A percentile compares a stretch with the other conserved stretches of the same genome.
phyloP scores from a whole-genome alignment of 2,888 invertebrate genomes.

The Xanthia togata region DNA sequence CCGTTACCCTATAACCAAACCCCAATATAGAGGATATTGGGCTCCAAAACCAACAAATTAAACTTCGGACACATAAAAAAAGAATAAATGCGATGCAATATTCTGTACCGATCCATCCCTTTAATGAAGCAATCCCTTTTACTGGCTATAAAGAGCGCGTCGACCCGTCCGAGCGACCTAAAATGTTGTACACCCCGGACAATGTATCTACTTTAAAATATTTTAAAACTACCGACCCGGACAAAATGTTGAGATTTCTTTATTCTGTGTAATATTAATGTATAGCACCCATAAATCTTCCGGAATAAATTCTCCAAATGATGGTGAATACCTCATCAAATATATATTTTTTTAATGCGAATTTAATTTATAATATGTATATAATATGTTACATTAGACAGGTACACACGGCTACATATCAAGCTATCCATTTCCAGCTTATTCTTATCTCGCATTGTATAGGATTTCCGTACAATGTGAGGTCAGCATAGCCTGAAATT shows the following conservation, averaged over 20 bases:
- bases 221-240: not conserved
- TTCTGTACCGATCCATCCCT: slow-evolving; percentile 70
- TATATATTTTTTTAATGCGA: no score
- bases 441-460: no score
- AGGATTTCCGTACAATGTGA: no score
- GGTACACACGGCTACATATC: no score
- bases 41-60: slow-evolving; percentile 50
- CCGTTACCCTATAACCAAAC: not conserved
- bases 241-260: not conserved
- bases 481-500: no score
- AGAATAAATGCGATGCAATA: slow-evolving; percentile 70
- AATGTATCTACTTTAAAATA: slow-evolving; percentile 39
- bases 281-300: not conserved
- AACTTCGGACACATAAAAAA: slow-evolving; percentile 52
- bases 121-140: slow-evolving; percentile 82
- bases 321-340: no score
- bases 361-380: no score
- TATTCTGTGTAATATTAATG: not conserved
- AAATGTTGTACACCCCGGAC: slow-evolving; percentile 64
- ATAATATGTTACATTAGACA: no score
- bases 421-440: no score
- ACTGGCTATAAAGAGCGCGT: slow-evolving; percentile 76
- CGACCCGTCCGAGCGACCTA: slow-evolving; percentile 61
- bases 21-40: no score
- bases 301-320: no score